Base-by-base conservation (phyloP, 2,113 vertebrate genomes). In the Lampris incognitus region DNA sequence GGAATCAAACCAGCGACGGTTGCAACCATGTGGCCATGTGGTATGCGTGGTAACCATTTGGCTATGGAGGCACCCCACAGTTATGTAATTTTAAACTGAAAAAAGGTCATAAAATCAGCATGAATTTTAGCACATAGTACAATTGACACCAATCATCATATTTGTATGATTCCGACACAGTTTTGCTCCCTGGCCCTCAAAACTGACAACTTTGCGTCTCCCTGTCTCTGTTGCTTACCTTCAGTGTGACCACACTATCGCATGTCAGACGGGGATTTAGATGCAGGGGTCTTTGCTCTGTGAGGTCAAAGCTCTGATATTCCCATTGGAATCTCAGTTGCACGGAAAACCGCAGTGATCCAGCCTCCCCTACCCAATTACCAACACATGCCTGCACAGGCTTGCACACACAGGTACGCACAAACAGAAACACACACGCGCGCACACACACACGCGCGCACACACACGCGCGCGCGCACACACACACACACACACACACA, bases 291-390 rank as follows among this genome's bases (percentile, higher is more conserved):
- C 88, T 89, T 78, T 91, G 73, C 69, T 81, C 60, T 74, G 70
- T 92, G 87, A 89, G 91, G 83, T 92, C 89, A 92, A 80, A 83
- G 88, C 90, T 89, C 82, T 90, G 87, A 85, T 82, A 92, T 92
- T 91, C 88, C 75, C 87, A 88, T 59, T 77, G 81, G 89, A 89
- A 88, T 87, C 78, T 44, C 84, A 84, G 78, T 91, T 91, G 83
- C 84, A 81, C 48, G 59, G 84, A 91, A 87, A 91, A 87, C 76
- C 85, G 59, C 87, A 90, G 87, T 52, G 50, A 40, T 81, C 71
- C 80, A 67, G 66, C 57, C 72, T 73, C 78, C 61, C 11, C 75
- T 78, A 76, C 81, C 67, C 78, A 85, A 88, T 89, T 83, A 89
- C 84, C 39, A 57, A 57, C 38, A 50, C 55, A 24, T 24, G 24